Percentiles rank a stretch among this genome's conserved stretches.
Evolutionary conservation across 1,140 invertebrate genomes (phyloP).

Genomic region (Drosophila kanapiae): DNA sequence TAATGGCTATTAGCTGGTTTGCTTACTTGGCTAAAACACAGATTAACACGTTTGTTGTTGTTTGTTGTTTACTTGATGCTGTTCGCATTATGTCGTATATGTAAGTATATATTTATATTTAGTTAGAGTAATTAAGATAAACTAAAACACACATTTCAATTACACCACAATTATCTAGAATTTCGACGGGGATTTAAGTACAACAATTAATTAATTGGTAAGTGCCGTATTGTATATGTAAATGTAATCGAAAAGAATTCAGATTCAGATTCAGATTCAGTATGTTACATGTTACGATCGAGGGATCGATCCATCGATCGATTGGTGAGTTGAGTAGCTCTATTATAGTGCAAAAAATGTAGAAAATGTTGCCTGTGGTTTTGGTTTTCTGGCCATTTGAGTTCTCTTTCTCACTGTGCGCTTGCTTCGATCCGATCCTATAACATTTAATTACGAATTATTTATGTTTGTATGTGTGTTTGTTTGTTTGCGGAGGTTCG

Average conservation of each 20-base stretch:
- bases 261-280: conserved; percentile 19
- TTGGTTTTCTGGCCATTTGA: conserved; percentile 29
- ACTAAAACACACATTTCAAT: conserved; percentile 74
- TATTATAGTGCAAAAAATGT: conserved; percentile 57
- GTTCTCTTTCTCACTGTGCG: conserved; percentile 49
- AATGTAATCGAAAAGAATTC: conserved; percentile 39
- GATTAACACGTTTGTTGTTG: conserved; percentile 68
- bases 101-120: conserved; percentile 50
- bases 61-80: conserved; percentile 62
- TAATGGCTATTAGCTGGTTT: conserved; percentile 17
- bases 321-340: conserved; percentile 31
- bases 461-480: conserved; percentile 37
- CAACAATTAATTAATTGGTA: conserved; percentile 76
- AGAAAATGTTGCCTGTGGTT: conserved; percentile 45
- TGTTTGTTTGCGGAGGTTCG: conserved; percentile 62
- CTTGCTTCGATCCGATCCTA: conserved; percentile 43
- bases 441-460: conserved; percentile 69
- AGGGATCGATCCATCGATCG: background rate
- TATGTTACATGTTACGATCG: conserved; percentile 46
- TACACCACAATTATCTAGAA: conserved; percentile 77
- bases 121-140: conserved; percentile 54
- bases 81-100: conserved; percentile 56
- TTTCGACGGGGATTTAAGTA: conserved; percentile 65
- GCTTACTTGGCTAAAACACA: conserved; percentile 82
- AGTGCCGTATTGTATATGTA: conserved; percentile 56